Conservation (phyloP, 2,113 vertebrate species). For the Laticauda laticaudata region DNA sequence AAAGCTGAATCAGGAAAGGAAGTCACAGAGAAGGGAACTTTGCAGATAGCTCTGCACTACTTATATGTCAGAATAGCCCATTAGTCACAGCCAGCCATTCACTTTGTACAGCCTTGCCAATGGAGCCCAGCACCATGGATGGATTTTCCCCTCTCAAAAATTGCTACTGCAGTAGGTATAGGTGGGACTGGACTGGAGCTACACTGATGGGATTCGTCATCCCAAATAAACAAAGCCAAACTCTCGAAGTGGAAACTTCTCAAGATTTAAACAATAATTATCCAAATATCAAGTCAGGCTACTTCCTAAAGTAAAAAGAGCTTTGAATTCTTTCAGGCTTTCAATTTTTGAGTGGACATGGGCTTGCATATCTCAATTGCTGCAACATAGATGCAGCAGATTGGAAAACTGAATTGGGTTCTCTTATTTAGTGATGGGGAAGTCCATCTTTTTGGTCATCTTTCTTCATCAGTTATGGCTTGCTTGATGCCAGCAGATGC, state of each 20-base stretch:
- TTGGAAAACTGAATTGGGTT: background rate
- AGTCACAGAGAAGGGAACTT: background rate
- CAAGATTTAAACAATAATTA: background rate
- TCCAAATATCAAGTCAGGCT: background rate
- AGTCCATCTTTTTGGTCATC: background rate
- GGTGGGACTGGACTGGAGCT: background rate
- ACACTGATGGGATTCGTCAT: background rate
- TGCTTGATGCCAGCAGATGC: background rate
- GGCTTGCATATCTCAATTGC: background rate
- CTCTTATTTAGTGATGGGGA: background rate
- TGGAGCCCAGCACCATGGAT: background rate
- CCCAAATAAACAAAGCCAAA: background rate
- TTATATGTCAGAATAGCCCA: background rate
- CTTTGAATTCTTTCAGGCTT: background rate
- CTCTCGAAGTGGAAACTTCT: background rate
- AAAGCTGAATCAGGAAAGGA: slow-evolving; percentile 4
- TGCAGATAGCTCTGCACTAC: background rate
- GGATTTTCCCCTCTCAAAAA: background rate
- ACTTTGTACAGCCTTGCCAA: background rate
- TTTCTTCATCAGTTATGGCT: background rate
- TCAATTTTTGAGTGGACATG: background rate
- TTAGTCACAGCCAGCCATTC: background rate
- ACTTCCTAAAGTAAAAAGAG: background rate
- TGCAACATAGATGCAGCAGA: background rate
- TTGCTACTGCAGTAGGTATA: background rate